Evolutionary conservation across 2,797 vertebrate genomes (phyloP), one percentile per base, ranked within the genome.

Genomic region (Tolypeutes matacus): DNA sequence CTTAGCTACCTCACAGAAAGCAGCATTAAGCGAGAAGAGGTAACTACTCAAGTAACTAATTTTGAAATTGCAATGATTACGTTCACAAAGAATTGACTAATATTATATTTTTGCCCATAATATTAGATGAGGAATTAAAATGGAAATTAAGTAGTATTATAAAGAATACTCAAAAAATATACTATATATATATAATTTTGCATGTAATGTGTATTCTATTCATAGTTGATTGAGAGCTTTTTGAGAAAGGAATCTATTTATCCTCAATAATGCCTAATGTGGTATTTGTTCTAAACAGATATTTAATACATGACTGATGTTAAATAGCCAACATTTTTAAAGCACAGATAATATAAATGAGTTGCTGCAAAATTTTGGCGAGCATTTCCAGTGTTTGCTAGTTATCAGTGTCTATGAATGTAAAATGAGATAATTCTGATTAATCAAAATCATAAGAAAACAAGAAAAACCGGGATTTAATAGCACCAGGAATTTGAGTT

Each of bases 371-470:
- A 64, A 7, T 49, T 75, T 69, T 60, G 9, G 29, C 69, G n/a
- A 75, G 15, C 51, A 72, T 70, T 70, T 76, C 3, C 14, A 46
- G 4, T 53, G 65, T 46, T 84, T 91, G 36, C 17, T 80, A 27
- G 2, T 70, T 93, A 51, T 53, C 70, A 70, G 27, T 86, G 0
- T 70, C 4, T 75, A 0, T 51, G 49, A 15, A 67, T 80, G 0
- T 58, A 62, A 13, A 67, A 70, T 83, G 5, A 82, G 34, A 65
- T 64, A 51, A 56, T 75, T 91, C 31, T 60, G 67, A 75, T 80
- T 76, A 77, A 81, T 46, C 7, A 58, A 76, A 84, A 87, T 86
- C 27, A 51, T 5, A 93, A 73, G 51, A 46, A 89, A 93, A 76
- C 27, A 87, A 69, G 72, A 82, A 56, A 85, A 87, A 29, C 5